A percentile compares a stretch with the other conserved stretches of the same genome.
These are phyloP conservation scores for Xanthostigma xanthostigma DNA, from an alignment of 2,888 invertebrate species.

Conservation along the genomic window DNA sequence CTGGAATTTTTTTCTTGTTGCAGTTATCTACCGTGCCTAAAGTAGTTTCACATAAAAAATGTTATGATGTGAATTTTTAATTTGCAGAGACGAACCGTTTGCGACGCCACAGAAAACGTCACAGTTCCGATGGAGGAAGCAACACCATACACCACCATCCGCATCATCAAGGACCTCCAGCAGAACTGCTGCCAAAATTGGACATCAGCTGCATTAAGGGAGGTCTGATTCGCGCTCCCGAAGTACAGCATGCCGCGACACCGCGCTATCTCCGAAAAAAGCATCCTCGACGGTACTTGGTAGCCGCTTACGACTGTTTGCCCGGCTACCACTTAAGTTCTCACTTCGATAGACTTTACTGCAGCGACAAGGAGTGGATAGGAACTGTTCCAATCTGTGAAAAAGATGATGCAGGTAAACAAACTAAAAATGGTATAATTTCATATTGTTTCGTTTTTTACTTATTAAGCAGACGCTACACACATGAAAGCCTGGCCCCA, in stretches of 20 bases:
- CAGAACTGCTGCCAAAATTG: neutral
- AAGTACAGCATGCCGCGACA: neutral
- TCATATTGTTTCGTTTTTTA: too few species aligned
- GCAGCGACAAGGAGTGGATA: constrained; percentile 21
- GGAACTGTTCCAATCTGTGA: constrained; percentile 21
- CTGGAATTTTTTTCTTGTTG: too few species aligned
- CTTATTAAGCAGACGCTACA: too few species aligned
- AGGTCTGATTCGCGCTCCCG: neutral
- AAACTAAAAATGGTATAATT: neutral
- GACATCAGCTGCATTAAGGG: neutral
- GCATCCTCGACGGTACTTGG: neutral
- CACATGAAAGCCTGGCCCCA: too few species aligned
- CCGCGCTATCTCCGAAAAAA: neutral
- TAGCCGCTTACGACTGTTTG: neutral
- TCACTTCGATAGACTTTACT: constrained; percentile 20
- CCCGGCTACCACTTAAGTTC: neutral
- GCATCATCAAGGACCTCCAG: too few species aligned
- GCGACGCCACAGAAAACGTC: too few species aligned
- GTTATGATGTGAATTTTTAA: too few species aligned
- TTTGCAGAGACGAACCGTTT: too few species aligned
- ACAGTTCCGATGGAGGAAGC: too few species aligned
- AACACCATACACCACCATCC: too few species aligned
- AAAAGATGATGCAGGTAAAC: neutral
- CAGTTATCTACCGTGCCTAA: too few species aligned
- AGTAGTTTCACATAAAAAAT: too few species aligned